Conservation (phyloP, 2,888 invertebrate genomes). For the Palloptera scutellata region DNA sequence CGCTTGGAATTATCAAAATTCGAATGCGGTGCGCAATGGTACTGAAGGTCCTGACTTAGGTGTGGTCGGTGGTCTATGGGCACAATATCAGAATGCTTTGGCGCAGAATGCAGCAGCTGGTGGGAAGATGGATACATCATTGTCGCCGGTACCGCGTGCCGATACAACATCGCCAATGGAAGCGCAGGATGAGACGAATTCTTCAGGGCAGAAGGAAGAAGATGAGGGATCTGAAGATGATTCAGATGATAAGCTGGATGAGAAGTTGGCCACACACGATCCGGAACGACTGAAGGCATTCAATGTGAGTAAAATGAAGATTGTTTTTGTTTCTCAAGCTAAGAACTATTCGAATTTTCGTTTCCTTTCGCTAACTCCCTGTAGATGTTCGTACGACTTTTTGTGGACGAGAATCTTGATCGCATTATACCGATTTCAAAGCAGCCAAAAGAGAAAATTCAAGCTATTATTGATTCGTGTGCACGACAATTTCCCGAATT, state of each 20-base stretch:
- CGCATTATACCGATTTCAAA: constrained; percentile 96
- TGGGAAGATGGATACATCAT: constrained; percentile 61
- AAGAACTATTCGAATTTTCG: not conserved
- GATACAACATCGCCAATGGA: constrained; percentile 70
- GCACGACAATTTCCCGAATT: constrained; percentile 97
- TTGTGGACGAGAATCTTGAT: constrained; percentile 96
- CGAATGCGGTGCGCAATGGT: constrained; percentile 73
- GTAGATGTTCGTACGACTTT: constrained; percentile 96
- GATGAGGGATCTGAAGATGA: constrained; percentile 86
- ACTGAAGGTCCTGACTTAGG: constrained; percentile 63
- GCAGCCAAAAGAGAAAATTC: constrained; percentile 97
- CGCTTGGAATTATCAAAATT: constrained; percentile 88
- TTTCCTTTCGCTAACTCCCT: constrained; percentile 44
- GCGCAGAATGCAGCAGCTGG: constrained; percentile 70
- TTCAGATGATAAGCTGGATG: constrained; percentile 89
- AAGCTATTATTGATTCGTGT: constrained; percentile 96
- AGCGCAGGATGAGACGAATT: constrained; percentile 84
- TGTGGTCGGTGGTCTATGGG: constrained; percentile 82
- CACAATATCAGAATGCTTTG: constrained; percentile 82
- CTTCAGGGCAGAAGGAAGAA: constrained; percentile 87
- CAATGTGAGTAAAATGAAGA: constrained; percentile 74
- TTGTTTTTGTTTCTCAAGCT: not conserved
- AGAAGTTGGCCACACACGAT: constrained; percentile 77
- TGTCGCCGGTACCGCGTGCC: constrained; percentile 65
- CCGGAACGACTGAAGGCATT: constrained; percentile 95